Evolutionary conservation across 2,113 vertebrate genomes (phyloP), one percentile per base, ranked within the genome.

Genomic region (Mionectes macconnelli): DNA sequence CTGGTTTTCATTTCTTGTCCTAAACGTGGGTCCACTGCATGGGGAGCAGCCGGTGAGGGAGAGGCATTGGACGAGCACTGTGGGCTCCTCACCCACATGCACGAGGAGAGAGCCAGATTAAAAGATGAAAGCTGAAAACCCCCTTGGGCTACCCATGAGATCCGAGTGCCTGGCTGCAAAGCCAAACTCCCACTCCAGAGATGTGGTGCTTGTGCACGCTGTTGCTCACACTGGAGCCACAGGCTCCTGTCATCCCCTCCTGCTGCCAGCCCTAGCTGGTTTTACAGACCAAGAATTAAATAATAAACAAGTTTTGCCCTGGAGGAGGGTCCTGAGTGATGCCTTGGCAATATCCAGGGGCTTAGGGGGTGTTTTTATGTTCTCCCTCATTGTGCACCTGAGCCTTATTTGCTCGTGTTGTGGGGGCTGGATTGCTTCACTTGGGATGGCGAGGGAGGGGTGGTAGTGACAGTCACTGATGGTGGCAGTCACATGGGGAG

Each of bases 101-200:
- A 4, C 0, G 2, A 59, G 73, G 18, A 57, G 69, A 47, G 66
- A 57, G 56, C 39, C 75, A 86, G 90, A 92, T 72, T 56, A 84
- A 70, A 94, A 69, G 87, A 96, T 85, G 83, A 49, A 94, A 96
- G 77, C 74, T 42, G 42, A 83, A 79, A 85, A 28, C 33, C 70
- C 69, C 94, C 85, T 75, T 15, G 20, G 93, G 95, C 77, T 90
- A 47, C 83, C 7, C 53, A 33, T 42, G 91, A 84, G 93, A 92
- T 94, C 76, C 40, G 75, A 94, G 91, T 6, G 42, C 64, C 63
- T 90, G 89, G 80, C 74, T 91, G 87, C 1, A 3, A 70, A 95
- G 94, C 90, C 82, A 50, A 80, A 68, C 94, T 93, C 93, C 94
- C 93, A 77, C 87, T 91, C 42, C 0, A 4, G 67, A 52, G 76